Conservation (phyloP, 2,888 invertebrate genomes). For the Thecophora atra region DNA sequence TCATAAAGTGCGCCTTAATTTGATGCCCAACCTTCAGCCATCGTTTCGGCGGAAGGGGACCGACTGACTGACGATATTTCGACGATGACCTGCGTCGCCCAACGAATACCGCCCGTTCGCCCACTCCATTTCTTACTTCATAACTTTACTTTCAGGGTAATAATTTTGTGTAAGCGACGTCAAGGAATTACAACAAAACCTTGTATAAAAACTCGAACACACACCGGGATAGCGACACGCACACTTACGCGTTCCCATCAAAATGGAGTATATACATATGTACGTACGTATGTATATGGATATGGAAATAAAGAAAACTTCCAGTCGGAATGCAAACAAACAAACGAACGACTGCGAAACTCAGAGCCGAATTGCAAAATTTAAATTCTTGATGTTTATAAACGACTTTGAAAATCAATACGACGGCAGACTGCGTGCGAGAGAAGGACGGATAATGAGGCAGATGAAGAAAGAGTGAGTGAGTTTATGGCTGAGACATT, state of each 20-base stretch:
- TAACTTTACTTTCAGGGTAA: conserved; percentile 41
- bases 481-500: neutral
- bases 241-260: conserved; percentile 11
- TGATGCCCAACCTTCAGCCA: conserved; percentile 6
- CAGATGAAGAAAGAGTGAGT: neutral
- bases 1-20: conserved; percentile 24
- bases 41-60: neutral
- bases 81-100: neutral
- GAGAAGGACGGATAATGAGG: neutral
- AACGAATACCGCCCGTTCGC: neutral
- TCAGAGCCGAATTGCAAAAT: conserved; percentile 26
- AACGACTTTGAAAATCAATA: conserved; percentile 38
- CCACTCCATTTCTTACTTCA: conserved; percentile 28
- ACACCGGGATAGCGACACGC: neutral
- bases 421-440: neutral
- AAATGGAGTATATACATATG: neutral
- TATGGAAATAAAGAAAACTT: conserved; percentile 30
- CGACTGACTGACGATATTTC: neutral
- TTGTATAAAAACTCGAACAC: conserved; percentile 31
- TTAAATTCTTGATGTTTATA: conserved; percentile 33
- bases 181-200: conserved; percentile 53
- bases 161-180: conserved; percentile 42
- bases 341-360: neutral
- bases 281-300: neutral
- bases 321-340: conserved; percentile 21